These are phyloP conservation scores for Pseudomyrmex dendroicus DNA, from an alignment of 1,140 invertebrate species.

Conservation along the genomic window DNA sequence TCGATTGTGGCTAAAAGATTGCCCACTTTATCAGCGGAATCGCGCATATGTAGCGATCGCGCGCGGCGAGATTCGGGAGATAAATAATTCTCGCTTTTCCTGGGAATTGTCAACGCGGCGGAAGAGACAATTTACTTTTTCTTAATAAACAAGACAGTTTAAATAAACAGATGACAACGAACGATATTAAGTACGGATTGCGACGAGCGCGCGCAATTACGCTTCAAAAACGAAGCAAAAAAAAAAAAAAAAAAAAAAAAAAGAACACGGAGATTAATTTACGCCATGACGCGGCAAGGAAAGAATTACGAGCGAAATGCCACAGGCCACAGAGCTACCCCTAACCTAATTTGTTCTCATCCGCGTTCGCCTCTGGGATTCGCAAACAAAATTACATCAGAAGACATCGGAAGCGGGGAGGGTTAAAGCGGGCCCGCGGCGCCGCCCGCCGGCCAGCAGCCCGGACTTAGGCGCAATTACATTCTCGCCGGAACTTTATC, in stretches of 20 bases:
- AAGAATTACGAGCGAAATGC: conserved; percentile 70
- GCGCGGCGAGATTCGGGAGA: conserved; percentile 1
- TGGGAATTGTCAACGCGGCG: neutral
- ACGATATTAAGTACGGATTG: conserved; percentile 25
- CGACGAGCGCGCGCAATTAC: conserved; percentile 42
- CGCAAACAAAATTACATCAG: conserved; percentile 80
- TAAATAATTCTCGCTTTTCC: conserved; percentile 11
- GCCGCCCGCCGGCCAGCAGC: neutral
- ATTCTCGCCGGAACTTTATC: conserved; percentile 32
- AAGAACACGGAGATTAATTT: conserved; percentile 47
- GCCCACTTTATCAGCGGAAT: conserved; percentile 9
- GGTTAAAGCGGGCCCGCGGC: conserved; percentile 62
- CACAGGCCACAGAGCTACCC: conserved; percentile 58
- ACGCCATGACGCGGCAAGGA: conserved; percentile 31
- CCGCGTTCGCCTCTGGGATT: conserved; percentile 72
- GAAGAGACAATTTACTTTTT: no score
- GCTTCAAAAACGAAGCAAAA: conserved; percentile 2
- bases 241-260: no score
- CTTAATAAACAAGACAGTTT: neutral
- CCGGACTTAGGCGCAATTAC: conserved; percentile 36
- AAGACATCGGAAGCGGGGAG: conserved; percentile 55
- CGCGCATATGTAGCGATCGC: neutral
- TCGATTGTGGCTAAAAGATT: neutral
- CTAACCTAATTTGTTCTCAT: conserved; percentile 80
- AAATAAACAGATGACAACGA: conserved; percentile 36